Conservation (phyloP, 2,797 vertebrate species). For the Melanotaenia maccullochi region DNA sequence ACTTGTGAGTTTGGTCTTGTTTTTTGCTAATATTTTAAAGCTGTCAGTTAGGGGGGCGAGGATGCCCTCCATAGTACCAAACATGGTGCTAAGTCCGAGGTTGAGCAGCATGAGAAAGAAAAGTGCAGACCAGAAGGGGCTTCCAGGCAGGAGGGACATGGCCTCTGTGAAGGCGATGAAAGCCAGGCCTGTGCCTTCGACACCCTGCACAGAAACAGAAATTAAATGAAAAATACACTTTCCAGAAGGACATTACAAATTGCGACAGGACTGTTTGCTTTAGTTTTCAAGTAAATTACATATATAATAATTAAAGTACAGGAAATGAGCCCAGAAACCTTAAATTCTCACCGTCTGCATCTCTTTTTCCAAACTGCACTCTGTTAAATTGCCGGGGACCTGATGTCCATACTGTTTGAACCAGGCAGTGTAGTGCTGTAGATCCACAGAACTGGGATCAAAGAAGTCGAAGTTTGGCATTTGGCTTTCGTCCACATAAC, state of each 20-base stretch:
- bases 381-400: slow-evolving; percentile 61
- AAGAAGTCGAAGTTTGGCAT: slow-evolving; percentile 54
- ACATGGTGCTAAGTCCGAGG: slow-evolving; percentile 84
- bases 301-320: background rate
- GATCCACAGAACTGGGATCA: slow-evolving; percentile 45
- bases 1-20: slow-evolving; percentile 83
- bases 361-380: slow-evolving; percentile 75
- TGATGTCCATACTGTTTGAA: slow-evolving; percentile 21
- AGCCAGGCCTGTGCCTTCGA: slow-evolving; percentile 83
- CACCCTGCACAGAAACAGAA: slow-evolving; percentile 71
- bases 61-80: slow-evolving; percentile 87
- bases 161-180: slow-evolving; percentile 88
- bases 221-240: too few relatives aligned
- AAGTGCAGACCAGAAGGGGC: slow-evolving; percentile 86
- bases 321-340: background rate
- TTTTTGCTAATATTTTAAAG: slow-evolving; percentile 80
- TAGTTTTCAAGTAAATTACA: background rate
- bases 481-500: background rate
- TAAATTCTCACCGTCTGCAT: slow-evolving; percentile 75
- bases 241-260: too few relatives aligned
- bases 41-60: slow-evolving; percentile 85
- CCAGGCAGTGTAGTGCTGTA: slow-evolving; percentile 73
- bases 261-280: slow-evolving; percentile 6
- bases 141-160: slow-evolving; percentile 83
- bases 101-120: slow-evolving; percentile 90